These are phyloP conservation scores for Oreochromis aureus DNA, from an alignment of 2,113 vertebrate species.

Conservation along the genomic window DNA sequence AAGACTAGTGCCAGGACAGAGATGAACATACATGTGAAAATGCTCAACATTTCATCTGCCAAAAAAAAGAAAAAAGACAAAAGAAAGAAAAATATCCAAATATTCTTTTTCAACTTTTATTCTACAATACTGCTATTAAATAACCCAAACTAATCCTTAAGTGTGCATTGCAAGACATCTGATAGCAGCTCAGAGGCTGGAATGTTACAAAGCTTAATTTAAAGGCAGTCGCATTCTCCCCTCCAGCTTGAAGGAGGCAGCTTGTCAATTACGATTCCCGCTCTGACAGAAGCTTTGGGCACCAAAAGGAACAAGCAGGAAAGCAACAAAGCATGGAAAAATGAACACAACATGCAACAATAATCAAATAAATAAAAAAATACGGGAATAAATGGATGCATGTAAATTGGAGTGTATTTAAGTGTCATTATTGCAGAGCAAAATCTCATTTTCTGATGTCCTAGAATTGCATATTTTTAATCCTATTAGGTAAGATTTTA, in stretches of 20 bases:
- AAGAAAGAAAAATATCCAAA: constrained; percentile 37
- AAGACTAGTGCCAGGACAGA: constrained; percentile 50
- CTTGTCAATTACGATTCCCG: constrained; percentile 61
- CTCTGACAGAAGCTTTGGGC: constrained; percentile 57
- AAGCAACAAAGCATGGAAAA: constrained; percentile 16
- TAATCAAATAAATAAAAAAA: constrained; percentile 6
- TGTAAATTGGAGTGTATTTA: not conserved
- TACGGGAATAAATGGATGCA: not conserved
- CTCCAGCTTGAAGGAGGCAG: constrained; percentile 59
- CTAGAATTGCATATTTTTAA: not conserved
- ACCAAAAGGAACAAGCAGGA: constrained; percentile 21
- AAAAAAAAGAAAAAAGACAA: constrained; percentile 23
- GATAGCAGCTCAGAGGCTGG: constrained; percentile 47
- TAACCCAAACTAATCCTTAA: constrained; percentile 29
- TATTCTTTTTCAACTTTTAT: constrained; percentile 54
- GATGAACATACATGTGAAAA: constrained; percentile 25
- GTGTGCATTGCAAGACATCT: constrained; percentile 46
- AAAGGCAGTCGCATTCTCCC: constrained; percentile 45
- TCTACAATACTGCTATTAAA: constrained; percentile 47
- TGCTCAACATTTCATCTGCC: constrained; percentile 22
- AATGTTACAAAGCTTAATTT: constrained; percentile 48
- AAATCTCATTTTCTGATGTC: not conserved
- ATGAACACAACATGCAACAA: constrained; percentile 13
- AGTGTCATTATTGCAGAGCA: not conserved
- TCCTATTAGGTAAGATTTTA: not conserved